These are phyloP conservation scores for Orchesella flavescens DNA, from an alignment of 2,888 invertebrate genomes.

Conservation along the genomic window DNA sequence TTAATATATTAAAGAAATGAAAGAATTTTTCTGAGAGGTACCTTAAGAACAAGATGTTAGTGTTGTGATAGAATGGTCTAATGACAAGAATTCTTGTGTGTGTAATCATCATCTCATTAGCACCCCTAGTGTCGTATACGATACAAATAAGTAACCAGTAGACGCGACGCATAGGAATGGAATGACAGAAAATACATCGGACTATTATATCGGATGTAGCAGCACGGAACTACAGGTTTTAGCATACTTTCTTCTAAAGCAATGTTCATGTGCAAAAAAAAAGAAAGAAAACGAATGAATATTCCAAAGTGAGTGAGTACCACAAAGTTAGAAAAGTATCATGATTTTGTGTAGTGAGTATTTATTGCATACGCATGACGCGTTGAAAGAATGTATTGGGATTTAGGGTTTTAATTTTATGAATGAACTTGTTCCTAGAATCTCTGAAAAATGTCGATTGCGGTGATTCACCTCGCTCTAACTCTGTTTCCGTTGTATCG, in stretches of 20 bases:
- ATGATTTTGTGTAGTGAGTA: background rate
- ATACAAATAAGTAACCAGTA: background rate
- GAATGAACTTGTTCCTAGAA: constrained; percentile 48
- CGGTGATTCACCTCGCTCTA: constrained; percentile 39
- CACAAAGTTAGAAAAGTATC: too few species aligned
- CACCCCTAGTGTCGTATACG: background rate
- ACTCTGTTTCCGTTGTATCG: constrained; percentile 28
- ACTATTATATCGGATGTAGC: too few species aligned
- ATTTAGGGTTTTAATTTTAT: constrained; percentile 9
- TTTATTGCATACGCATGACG: background rate
- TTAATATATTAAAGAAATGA: too few species aligned
- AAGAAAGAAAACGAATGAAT: too few species aligned
- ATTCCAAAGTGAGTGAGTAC: too few species aligned
- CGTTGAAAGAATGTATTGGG: constrained; percentile 5
- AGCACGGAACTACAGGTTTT: too few species aligned
- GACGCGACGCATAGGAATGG: constrained; percentile 37
- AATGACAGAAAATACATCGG: constrained; percentile 18
- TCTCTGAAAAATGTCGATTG: constrained; percentile 15
- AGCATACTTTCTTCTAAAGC: too few species aligned
- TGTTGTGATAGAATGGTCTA: constrained; percentile 27
- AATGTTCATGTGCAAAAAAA: too few species aligned
- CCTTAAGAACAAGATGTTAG: too few species aligned
- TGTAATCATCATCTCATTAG: constrained; percentile 60
- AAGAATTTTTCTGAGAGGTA: too few species aligned
- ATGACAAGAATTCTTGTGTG: constrained; percentile 44